Evolutionary conservation across 2,888 invertebrate genomes (phyloP).

Genomic region (Phasia obesa): DNA sequence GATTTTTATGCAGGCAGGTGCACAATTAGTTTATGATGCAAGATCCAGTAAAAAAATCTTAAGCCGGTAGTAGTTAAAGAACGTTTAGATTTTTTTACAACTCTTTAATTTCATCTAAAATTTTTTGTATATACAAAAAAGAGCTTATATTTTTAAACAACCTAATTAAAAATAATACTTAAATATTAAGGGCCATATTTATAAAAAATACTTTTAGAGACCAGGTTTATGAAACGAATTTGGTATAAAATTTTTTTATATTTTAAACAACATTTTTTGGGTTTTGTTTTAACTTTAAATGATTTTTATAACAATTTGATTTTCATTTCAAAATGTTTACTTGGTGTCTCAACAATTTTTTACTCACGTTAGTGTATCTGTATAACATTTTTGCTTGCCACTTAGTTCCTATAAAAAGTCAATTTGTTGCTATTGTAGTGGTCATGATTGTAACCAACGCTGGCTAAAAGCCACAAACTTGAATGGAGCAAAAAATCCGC

Average conservation of each 20-base stretch:
- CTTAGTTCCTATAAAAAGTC: conserved; percentile 53
- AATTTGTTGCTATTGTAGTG: conserved; percentile 62
- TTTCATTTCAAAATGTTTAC: neutral
- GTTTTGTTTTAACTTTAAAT: no score
- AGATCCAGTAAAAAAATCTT: neutral
- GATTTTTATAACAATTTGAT: no score
- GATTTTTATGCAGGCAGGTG: conserved; percentile 17
- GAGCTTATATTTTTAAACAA: no score
- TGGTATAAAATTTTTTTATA: no score
- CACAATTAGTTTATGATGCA: conserved; percentile 11
- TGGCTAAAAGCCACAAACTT: conserved; percentile 57
- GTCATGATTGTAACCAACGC: conserved; percentile 64
- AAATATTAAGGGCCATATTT: no score
- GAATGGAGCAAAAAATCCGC: conserved; percentile 16
- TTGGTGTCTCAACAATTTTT: neutral
- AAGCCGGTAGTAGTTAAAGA: neutral
- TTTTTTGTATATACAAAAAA: no score
- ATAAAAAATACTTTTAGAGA: neutral
- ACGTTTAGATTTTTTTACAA: no score
- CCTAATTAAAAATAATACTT: no score
- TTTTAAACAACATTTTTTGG: no score
- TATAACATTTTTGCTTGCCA: neutral
- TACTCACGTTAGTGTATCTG: neutral
- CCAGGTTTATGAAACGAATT: no score
- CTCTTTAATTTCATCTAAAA: no score